phyloP scores from a whole-genome alignment of 2,797 vertebrate species.

The Heterohyrax brucei region DNA sequence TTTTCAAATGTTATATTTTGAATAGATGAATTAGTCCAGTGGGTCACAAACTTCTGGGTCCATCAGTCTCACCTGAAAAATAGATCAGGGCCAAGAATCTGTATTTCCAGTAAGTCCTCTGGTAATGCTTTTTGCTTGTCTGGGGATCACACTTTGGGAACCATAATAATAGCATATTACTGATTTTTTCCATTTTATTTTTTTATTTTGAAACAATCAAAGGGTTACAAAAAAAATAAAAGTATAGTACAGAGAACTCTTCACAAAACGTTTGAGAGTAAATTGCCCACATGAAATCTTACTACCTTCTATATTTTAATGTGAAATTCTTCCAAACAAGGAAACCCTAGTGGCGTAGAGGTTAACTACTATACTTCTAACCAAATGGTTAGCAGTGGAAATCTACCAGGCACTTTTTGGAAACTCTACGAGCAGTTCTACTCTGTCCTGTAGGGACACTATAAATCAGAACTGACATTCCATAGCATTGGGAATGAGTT shows the following conservation, averaged over 20 bases:
- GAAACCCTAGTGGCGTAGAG: too few relatives aligned
- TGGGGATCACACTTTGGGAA: neutral
- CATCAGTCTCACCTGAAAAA: neutral
- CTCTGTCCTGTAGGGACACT: too few relatives aligned
- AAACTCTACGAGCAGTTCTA: too few relatives aligned
- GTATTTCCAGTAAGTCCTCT: neutral
- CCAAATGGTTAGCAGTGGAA: too few relatives aligned
- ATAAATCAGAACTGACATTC: too few relatives aligned
- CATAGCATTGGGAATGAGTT: too few relatives aligned
- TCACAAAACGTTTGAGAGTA: neutral
- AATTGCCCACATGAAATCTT: neutral
- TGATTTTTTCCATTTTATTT: neutral
- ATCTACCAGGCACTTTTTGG: too few relatives aligned
- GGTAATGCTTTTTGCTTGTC: neutral
- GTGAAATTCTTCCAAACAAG: neutral
- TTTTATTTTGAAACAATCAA: slow-evolving; percentile 10
- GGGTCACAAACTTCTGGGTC: neutral
- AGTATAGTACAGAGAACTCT: neutral
- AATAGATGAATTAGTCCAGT: neutral
- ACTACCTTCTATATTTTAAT: neutral
- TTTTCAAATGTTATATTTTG: neutral
- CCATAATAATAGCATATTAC: neutral
- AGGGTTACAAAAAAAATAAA: slow-evolving; percentile 27
- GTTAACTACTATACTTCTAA: too few relatives aligned
- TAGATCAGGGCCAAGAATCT: neutral